Evolutionary conservation across 1,140 invertebrate genomes (phyloP).

Genomic region (Drosophila lini): DNA sequence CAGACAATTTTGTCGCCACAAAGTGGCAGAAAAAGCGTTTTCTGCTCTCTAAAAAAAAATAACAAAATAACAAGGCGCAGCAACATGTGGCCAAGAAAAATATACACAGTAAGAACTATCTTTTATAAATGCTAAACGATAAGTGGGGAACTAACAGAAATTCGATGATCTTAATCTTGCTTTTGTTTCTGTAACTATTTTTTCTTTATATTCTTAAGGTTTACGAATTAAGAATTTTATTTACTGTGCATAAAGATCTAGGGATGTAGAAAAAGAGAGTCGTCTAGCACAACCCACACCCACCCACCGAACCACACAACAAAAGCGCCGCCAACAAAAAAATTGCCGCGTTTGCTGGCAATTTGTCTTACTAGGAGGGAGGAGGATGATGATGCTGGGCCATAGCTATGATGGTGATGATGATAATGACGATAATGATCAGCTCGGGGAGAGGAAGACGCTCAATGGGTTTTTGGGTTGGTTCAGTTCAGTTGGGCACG

Average conservation of each 20-base stretch:
- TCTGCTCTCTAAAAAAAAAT: slow-evolving; percentile 31
- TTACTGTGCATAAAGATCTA: background rate
- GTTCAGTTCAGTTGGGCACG: slow-evolving; percentile 47
- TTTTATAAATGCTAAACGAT: too few species aligned
- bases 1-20: slow-evolving; percentile 57
- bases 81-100: slow-evolving; percentile 64
- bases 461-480: slow-evolving; percentile 60
- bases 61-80: slow-evolving; percentile 52
- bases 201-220: too few species aligned
- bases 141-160: too few species aligned
- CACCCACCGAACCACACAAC: slow-evolving; percentile 56
- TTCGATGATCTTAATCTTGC: too few species aligned
- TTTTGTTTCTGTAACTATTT: background rate
- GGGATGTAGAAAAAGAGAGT: slow-evolving; percentile 10
- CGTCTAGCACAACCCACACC: slow-evolving; percentile 15
- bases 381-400: slow-evolving; percentile 32
- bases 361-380: slow-evolving; percentile 53
- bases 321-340: slow-evolving; percentile 63
- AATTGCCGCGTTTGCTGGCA: slow-evolving; percentile 34
- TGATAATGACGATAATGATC: slow-evolving; percentile 24
- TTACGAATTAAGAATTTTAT: too few species aligned
- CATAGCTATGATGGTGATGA: slow-evolving; percentile 34
- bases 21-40: slow-evolving; percentile 40
- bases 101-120: background rate
- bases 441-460: slow-evolving; percentile 30